Conservation (phyloP, 2,797 vertebrate species). For the Taeniopygia guttata region DNA sequence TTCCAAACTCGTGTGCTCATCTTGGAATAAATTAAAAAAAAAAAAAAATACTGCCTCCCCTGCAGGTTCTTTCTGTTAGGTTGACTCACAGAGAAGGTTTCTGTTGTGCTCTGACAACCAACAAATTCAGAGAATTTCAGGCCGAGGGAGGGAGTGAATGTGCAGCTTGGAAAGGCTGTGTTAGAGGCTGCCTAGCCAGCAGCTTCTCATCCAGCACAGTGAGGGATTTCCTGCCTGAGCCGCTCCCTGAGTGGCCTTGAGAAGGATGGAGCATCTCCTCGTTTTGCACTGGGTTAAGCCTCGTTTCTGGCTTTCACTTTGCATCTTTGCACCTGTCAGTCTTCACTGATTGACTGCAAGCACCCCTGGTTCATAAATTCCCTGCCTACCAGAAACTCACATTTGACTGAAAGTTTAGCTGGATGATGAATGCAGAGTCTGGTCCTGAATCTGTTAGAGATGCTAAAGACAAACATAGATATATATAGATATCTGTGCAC, state of each 20-base stretch:
- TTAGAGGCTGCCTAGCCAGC: neutral
- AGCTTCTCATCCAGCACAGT: neutral
- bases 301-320: neutral
- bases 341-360: neutral
- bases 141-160: neutral
- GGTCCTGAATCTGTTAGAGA: neutral
- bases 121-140: neutral
- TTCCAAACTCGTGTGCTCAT: neutral
- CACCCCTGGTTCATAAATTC: neutral
- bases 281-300: neutral
- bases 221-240: neutral
- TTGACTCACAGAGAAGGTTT: neutral
- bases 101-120: neutral
- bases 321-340: neutral
- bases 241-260: neutral
- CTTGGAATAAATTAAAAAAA: neutral
- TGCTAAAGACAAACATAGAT: neutral
- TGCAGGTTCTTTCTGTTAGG: slow-evolving; percentile 14
- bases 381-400: neutral
- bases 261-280: neutral
- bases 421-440: neutral
- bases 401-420: neutral
- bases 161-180: neutral
- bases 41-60: neutral
- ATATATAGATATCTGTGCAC: neutral